phyloP scores from a whole-genome alignment of 2,113 vertebrate genomes.

The Stigmatopora argus region DNA sequence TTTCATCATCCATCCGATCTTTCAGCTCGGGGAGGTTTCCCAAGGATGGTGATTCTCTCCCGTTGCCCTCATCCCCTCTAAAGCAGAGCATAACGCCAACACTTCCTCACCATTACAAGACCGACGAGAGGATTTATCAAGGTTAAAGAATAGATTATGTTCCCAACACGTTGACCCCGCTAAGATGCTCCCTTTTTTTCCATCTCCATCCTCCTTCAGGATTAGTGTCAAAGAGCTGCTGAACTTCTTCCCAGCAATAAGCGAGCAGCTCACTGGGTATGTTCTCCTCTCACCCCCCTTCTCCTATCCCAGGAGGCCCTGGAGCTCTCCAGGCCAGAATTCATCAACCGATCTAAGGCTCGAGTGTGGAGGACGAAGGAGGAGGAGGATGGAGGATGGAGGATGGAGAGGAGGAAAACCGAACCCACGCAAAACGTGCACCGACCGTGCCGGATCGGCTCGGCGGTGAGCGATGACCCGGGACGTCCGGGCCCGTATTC shows the following conservation, averaged over 20 bases:
- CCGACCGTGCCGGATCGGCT: slow-evolving; percentile 84
- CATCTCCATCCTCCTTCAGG: slow-evolving; percentile 15
- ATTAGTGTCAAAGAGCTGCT: slow-evolving; percentile 39
- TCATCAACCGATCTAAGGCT: slow-evolving; percentile 83
- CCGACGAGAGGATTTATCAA: slow-evolving; percentile 40
- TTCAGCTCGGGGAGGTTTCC: slow-evolving; percentile 18
- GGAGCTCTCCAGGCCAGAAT: slow-evolving; percentile 78
- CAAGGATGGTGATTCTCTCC: slow-evolving; percentile 24
- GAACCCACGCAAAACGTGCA: slow-evolving; percentile 46
- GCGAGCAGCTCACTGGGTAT: slow-evolving; percentile 30
- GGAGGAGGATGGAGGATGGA: slow-evolving; percentile 72
- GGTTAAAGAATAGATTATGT: slow-evolving; percentile 51
- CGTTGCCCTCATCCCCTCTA: slow-evolving; percentile 34
- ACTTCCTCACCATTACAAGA: slow-evolving; percentile 31
- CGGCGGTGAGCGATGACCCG: slow-evolving; percentile 70
- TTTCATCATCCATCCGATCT: slow-evolving; percentile 10
- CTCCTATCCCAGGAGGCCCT: slow-evolving; percentile 78
- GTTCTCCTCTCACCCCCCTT: slow-evolving; percentile 1
- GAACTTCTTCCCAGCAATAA: slow-evolving; percentile 24
- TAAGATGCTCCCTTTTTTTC: slow-evolving; percentile 4
- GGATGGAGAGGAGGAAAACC: slow-evolving; percentile 62
- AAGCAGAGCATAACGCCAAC: slow-evolving; percentile 35
- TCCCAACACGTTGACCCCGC: slow-evolving; percentile 30
- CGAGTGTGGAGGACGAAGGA: slow-evolving; percentile 76
- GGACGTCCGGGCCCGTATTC: neutral